Percentiles rank a stretch among this genome's conserved stretches.
phyloP scores from a whole-genome alignment of 2,888 invertebrate genomes.

The Crossocerus cetratus region DNA sequence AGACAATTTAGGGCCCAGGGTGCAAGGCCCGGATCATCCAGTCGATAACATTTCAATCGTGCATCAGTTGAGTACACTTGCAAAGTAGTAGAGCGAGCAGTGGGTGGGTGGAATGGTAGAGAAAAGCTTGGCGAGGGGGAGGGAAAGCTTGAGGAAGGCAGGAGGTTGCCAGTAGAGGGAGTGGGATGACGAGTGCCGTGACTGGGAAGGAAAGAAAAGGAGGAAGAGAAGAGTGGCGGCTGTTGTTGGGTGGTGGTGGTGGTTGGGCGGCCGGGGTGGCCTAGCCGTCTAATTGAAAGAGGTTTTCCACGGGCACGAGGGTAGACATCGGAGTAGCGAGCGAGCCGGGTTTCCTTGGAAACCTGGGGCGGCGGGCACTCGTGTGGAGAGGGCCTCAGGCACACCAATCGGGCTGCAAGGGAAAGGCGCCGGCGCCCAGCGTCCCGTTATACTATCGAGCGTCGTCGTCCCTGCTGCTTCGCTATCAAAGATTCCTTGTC shows the following conservation, averaged over 20 bases:
- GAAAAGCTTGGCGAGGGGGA: slow-evolving; percentile 1
- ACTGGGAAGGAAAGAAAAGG: neutral
- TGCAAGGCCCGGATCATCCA: no score
- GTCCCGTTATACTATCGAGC: slow-evolving; percentile 69
- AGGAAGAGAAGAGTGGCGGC: slow-evolving; percentile 18
- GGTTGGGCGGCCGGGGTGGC: slow-evolving; percentile 63
- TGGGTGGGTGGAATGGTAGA: neutral
- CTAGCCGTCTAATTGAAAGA: slow-evolving; percentile 73
- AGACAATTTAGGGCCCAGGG: no score
- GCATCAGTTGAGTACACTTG: no score
- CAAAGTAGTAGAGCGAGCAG: neutral
- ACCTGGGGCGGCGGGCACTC: slow-evolving; percentile 67
- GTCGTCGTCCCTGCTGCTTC: slow-evolving; percentile 33
- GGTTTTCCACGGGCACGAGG: slow-evolving; percentile 65
- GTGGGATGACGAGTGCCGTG: neutral
- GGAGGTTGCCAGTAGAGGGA: neutral
- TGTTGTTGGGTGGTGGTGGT: slow-evolving; percentile 48
- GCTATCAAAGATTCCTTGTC: slow-evolving; percentile 71
- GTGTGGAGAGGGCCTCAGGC: slow-evolving; percentile 67
- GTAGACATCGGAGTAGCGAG: slow-evolving; percentile 65
- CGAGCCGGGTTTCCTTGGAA: slow-evolving; percentile 74
- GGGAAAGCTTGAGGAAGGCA: neutral
- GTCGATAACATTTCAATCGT: no score
- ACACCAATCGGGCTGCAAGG: slow-evolving; percentile 67
- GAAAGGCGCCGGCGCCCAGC: slow-evolving; percentile 71